Conservation (phyloP, 2,888 invertebrate genomes). For the Rhingia rostrata region DNA sequence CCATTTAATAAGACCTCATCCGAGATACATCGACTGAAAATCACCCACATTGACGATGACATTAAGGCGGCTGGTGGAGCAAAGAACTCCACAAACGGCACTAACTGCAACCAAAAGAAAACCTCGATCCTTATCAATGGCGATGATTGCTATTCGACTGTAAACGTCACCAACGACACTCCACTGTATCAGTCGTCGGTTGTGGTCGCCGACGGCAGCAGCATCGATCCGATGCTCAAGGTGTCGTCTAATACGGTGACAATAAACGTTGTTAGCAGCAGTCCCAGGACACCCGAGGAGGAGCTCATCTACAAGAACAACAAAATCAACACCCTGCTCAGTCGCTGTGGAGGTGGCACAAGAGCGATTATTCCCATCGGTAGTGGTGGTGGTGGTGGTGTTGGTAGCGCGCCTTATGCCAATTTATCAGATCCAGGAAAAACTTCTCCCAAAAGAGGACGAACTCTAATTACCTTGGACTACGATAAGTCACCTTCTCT, state of each 20-base stretch:
- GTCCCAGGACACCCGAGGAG: conserved; percentile 78
- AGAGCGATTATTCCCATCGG: conserved; percentile 83
- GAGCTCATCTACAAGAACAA: conserved; percentile 81
- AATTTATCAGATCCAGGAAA: conserved; percentile 76
- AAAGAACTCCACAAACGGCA: conserved; percentile 67
- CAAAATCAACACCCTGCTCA: conserved; percentile 80
- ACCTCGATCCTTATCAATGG: conserved; percentile 90
- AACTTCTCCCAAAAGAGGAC: conserved; percentile 77
- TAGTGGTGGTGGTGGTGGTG: conserved; percentile 75
- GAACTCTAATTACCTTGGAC: conserved; percentile 81
- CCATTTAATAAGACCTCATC: conserved; percentile 81
- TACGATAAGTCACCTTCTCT: conserved; percentile 78
- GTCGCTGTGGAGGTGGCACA: conserved; percentile 75
- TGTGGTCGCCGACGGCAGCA: conserved; percentile 86
- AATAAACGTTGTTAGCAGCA: conserved; percentile 84
- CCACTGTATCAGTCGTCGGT: conserved; percentile 90
- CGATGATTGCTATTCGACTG: conserved; percentile 89
- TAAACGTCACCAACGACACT: conserved; percentile 88
- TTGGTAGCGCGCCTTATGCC: conserved; percentile 76
- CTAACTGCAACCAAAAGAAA: conserved; percentile 83
- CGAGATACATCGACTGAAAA: conserved; percentile 84
- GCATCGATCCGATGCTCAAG: conserved; percentile 78
- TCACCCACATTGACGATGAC: conserved; percentile 84
- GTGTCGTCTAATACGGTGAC: conserved; percentile 86
- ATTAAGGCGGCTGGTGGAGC: conserved; percentile 83